These are phyloP conservation scores for Chromobotia macracanthus DNA, from an alignment of 2,797 vertebrate species.

Conservation along the genomic window DNA sequence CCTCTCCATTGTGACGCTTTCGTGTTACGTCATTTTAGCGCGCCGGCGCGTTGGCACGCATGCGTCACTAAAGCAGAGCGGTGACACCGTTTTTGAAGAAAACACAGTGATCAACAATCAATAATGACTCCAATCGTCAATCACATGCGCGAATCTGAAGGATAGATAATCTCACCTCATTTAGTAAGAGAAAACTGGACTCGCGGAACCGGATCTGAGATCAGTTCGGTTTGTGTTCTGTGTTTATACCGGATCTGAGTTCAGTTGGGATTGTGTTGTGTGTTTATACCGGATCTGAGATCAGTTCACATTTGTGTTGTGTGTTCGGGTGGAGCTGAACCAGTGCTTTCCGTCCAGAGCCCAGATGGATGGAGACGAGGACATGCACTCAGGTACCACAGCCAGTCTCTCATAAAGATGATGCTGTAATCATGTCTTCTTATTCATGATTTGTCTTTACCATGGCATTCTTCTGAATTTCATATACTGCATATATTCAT, in stretches of 20 bases:
- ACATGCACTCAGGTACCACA: slow-evolving; percentile 75
- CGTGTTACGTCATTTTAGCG: slow-evolving; percentile 16
- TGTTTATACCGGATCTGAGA: neutral
- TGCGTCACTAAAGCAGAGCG: neutral
- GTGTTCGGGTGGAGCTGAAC: neutral
- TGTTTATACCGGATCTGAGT: too few relatives aligned
- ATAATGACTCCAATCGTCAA: too few relatives aligned
- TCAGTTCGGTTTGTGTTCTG: too few relatives aligned
- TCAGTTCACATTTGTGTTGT: neutral
- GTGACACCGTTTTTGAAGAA: slow-evolving; percentile 35
- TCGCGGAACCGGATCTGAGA: neutral
- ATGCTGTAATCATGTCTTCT: neutral
- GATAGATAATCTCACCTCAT: neutral
- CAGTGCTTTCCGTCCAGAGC: slow-evolving; percentile 8
- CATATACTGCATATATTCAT: too few relatives aligned
- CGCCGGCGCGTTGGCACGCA: neutral
- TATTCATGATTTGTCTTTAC: too few relatives aligned
- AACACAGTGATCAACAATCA: neutral
- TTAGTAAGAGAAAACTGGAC: neutral
- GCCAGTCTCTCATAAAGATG: neutral
- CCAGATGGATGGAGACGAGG: slow-evolving; percentile 78
- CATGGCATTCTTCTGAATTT: too few relatives aligned
- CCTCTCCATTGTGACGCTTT: neutral
- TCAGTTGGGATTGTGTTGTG: too few relatives aligned
- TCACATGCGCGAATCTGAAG: neutral